phyloP scores from a whole-genome alignment of 2,797 vertebrate genomes.

The Philypnodon macrostomus region DNA sequence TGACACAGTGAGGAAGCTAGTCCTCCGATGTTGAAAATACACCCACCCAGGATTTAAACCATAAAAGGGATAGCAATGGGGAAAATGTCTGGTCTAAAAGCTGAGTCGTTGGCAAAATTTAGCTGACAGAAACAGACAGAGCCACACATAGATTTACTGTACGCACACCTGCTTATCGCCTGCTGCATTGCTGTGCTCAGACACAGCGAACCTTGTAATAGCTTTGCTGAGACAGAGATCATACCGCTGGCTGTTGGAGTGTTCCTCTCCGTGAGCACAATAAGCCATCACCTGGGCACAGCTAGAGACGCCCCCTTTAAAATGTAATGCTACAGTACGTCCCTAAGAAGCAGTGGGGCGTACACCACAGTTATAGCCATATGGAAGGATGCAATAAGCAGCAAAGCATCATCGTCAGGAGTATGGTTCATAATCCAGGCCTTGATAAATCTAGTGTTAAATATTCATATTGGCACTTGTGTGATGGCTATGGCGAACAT shows the following conservation, averaged over 20 bases:
- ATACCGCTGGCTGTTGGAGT: slow-evolving; percentile 61
- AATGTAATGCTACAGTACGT: slow-evolving; percentile 54
- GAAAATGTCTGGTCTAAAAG: slow-evolving; percentile 33
- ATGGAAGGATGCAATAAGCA: slow-evolving; percentile 39
- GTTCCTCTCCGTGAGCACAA: slow-evolving; percentile 55
- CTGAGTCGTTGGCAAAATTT: slow-evolving; percentile 36
- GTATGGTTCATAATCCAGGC: slow-evolving; percentile 14
- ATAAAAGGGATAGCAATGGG: slow-evolving; percentile 44
- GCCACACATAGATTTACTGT: slow-evolving; percentile 42
- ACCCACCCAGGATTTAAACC: slow-evolving; percentile 31
- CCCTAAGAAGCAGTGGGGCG: slow-evolving; percentile 45
- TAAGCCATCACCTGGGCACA: slow-evolving; percentile 62
- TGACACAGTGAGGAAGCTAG: slow-evolving; percentile 38
- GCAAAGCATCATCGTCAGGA: slow-evolving; percentile 15
- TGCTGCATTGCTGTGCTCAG: slow-evolving; percentile 39
- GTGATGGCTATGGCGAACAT: slow-evolving; percentile 20
- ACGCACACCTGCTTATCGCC: slow-evolving; percentile 57
- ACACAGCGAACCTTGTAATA: slow-evolving; percentile 75
- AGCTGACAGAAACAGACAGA: slow-evolving; percentile 43
- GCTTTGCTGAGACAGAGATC: slow-evolving; percentile 73
- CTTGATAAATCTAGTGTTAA: slow-evolving; percentile 30
- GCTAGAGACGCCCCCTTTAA: slow-evolving; percentile 52
- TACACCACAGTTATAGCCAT: slow-evolving; percentile 21
- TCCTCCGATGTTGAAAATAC: slow-evolving; percentile 26
- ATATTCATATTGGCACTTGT: slow-evolving; percentile 48